Percentiles rank a stretch among this genome's conserved stretches.
Conservation (phyloP, 2,888 invertebrate genomes). For the Poecilus cupreus region DNA sequence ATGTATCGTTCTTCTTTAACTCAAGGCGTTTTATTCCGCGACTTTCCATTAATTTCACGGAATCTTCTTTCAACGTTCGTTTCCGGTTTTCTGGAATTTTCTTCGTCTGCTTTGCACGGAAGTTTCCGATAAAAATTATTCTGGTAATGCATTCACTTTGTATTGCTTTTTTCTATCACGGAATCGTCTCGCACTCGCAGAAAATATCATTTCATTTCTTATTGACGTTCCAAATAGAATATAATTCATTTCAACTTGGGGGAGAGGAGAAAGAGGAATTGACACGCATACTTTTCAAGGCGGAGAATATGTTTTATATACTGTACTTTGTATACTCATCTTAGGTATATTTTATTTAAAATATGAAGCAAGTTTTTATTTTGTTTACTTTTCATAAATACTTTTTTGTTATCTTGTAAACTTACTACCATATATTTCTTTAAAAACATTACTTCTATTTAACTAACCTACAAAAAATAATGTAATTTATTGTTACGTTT, state of each 20-base stretch:
- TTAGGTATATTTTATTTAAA: no score
- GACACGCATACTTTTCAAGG: not conserved
- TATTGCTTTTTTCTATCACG: slow-evolving; percentile 23
- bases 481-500: no score
- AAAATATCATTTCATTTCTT: slow-evolving; percentile 36
- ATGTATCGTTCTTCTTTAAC: slow-evolving; percentile 24
- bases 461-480: no score
- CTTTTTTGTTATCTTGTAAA: no score
- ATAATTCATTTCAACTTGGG: slow-evolving; percentile 21
- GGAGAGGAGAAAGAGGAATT: no score
- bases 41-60: slow-evolving; percentile 49
- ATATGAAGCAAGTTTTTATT: no score
- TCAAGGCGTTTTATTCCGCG: not conserved
- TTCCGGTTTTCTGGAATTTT: slow-evolving; percentile 46
- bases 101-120: slow-evolving; percentile 23
- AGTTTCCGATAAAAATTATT: slow-evolving; percentile 53
- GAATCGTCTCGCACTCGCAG: not conserved
- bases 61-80: slow-evolving; percentile 20
- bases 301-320: no score
- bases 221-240: slow-evolving; percentile 24
- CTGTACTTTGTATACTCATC: no score
- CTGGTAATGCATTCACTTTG: slow-evolving; percentile 43
- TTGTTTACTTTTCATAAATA: no score
- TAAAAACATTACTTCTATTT: no score
- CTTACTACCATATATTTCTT: no score